Evolutionary conservation across 2,113 vertebrate genomes (phyloP).

Genomic region (Petrocephalus zakoni): DNA sequence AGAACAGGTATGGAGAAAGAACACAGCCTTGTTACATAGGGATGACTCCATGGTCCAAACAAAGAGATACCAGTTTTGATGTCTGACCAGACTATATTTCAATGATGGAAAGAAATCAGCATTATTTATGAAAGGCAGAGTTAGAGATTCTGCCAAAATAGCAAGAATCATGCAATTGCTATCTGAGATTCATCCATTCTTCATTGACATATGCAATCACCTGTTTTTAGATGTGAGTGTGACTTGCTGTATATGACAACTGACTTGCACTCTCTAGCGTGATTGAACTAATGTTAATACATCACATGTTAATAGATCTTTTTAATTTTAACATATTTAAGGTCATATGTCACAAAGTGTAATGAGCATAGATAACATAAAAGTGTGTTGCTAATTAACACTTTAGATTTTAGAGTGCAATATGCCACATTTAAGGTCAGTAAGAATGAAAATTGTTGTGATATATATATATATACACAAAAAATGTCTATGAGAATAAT

Average conservation of each 20-base stretch:
- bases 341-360: background rate
- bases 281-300: background rate
- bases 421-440: background rate
- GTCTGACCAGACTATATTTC: background rate
- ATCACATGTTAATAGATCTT: background rate
- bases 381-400: background rate
- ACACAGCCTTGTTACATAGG: background rate
- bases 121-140: background rate
- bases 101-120: background rate
- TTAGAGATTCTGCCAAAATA: background rate
- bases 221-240: background rate
- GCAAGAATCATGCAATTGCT: too few relatives aligned
- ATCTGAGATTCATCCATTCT: background rate
- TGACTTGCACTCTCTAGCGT: background rate
- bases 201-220: background rate
- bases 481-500: background rate
- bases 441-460: background rate
- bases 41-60: background rate
- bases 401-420: background rate
- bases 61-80: background rate
- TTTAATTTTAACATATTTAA: background rate
- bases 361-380: background rate
- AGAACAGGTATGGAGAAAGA: too few relatives aligned
- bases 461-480: background rate
- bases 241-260: background rate